phyloP scores from a whole-genome alignment of 2,113 vertebrate genomes.

The Eolophus roseicapilla region DNA sequence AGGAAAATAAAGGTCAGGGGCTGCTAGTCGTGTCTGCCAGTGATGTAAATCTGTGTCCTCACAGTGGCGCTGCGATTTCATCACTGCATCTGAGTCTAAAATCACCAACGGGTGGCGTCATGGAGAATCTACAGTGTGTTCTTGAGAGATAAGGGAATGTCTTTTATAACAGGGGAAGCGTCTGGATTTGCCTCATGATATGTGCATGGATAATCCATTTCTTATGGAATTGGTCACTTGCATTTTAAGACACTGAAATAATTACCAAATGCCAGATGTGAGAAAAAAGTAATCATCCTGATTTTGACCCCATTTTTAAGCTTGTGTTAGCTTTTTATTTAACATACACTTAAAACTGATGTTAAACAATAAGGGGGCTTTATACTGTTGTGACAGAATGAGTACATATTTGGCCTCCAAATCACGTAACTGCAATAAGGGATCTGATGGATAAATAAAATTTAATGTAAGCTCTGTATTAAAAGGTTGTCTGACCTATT shows the following conservation, averaged over 20 bases:
- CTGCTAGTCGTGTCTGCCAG: background rate
- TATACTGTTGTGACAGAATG: background rate
- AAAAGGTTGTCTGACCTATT: slow-evolving; percentile 13
- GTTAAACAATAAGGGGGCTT: background rate
- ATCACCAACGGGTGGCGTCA: background rate
- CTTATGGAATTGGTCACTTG: background rate
- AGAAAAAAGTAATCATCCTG: slow-evolving; percentile 31
- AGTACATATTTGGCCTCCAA: background rate
- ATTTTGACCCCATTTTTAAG: slow-evolving; percentile 10
- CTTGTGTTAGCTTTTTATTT: background rate
- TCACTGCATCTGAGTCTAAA: background rate
- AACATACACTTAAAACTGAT: background rate
- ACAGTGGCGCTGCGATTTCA: background rate
- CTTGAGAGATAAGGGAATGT: background rate
- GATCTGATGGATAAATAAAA: background rate
- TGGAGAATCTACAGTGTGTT: background rate
- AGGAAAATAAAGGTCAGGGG: background rate
- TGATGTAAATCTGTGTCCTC: background rate
- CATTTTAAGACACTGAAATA: slow-evolving; percentile 20
- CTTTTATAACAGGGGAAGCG: background rate
- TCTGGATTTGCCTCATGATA: background rate
- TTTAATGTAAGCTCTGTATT: background rate
- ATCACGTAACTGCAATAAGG: background rate
- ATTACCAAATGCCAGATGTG: slow-evolving; percentile 36
- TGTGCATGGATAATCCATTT: slow-evolving; percentile 24